Evolutionary conservation across 2,113 vertebrate species (phyloP).

Genomic region (Festucalex cinctus): DNA sequence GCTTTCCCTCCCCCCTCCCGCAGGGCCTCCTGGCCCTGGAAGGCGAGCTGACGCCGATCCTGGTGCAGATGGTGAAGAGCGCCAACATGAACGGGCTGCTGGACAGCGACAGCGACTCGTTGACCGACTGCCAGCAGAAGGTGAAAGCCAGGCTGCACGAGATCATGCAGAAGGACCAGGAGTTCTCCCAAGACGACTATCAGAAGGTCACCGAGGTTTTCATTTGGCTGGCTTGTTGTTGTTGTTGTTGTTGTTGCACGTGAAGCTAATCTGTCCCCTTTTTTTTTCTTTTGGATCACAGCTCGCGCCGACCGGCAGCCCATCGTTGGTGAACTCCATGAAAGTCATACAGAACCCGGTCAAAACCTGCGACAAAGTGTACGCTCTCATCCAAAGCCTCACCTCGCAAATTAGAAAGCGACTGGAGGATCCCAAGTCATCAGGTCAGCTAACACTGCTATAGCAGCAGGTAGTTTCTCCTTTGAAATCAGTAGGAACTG

Average conservation of each 20-base stretch:
- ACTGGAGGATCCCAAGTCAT: conserved; percentile 89
- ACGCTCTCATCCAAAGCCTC: conserved; percentile 88
- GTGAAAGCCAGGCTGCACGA: conserved; percentile 91
- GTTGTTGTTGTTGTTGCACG: not conserved
- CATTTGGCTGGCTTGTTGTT: conserved; percentile 1
- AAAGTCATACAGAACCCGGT: conserved; percentile 87
- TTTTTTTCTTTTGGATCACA: conserved; percentile 41
- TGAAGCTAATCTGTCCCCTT: not conserved
- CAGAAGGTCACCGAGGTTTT: conserved; percentile 76
- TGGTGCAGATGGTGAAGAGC: conserved; percentile 99
- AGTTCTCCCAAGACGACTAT: conserved; percentile 83
- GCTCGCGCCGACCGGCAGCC: conserved; percentile 89
- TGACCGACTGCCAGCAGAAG: conserved; percentile 92
- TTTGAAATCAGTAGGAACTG: too few species aligned
- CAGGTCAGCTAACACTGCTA: conserved; percentile 59
- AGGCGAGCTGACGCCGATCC: conserved; percentile 92
- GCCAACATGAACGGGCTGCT: conserved; percentile 98
- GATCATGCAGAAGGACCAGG: conserved; percentile 88
- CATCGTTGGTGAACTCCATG: conserved; percentile 91
- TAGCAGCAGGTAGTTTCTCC: not conserved
- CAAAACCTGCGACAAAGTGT: conserved; percentile 87
- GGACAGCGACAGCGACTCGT: conserved; percentile 93
- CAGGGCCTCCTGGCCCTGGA: conserved; percentile 93
- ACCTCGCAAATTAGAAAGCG: conserved; percentile 86
- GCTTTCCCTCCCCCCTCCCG: conserved; percentile 8